These are phyloP conservation scores for Ellobius talpinus DNA, from an alignment of 2,113 vertebrate genomes.

Conservation along the genomic window DNA sequence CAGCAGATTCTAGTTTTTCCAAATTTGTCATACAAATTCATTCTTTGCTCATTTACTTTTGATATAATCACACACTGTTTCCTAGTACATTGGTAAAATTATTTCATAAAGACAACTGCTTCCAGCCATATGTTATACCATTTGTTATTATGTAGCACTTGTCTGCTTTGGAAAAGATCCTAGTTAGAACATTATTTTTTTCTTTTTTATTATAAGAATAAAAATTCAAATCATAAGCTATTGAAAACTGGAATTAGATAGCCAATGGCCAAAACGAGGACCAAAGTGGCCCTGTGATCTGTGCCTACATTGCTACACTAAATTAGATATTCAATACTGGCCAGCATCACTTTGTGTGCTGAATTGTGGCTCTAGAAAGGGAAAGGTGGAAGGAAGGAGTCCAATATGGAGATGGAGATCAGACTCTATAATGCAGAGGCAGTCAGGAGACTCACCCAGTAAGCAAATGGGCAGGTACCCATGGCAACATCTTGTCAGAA, in stretches of 20 bases:
- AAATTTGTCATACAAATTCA: constrained; percentile 7
- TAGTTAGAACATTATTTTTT: not conserved
- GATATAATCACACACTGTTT: constrained; percentile 9
- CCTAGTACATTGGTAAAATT: constrained; percentile 32
- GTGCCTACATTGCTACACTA: not conserved
- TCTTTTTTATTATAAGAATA: not conserved
- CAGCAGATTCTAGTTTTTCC: constrained; percentile 13
- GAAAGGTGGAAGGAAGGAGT: not conserved
- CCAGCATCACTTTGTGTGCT: not conserved
- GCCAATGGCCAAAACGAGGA: not conserved
- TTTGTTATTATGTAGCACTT: not conserved
- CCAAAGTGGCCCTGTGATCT: not conserved
- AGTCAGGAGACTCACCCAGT: not conserved
- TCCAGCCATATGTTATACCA: not conserved
- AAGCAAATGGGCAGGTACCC: fast-evolving
- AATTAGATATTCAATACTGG: not conserved
- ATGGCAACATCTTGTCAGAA: not conserved
- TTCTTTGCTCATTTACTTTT: constrained; percentile 24
- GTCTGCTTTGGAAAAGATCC: not conserved
- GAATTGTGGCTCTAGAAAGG: not conserved
- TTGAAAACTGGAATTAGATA: not conserved
- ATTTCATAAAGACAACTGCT: constrained; percentile 36
- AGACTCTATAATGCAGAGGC: not conserved
- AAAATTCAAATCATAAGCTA: not conserved
- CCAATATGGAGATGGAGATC: not conserved